phyloP scores from a whole-genome alignment of 2,888 invertebrate species.

The Diogma glabrata region DNA sequence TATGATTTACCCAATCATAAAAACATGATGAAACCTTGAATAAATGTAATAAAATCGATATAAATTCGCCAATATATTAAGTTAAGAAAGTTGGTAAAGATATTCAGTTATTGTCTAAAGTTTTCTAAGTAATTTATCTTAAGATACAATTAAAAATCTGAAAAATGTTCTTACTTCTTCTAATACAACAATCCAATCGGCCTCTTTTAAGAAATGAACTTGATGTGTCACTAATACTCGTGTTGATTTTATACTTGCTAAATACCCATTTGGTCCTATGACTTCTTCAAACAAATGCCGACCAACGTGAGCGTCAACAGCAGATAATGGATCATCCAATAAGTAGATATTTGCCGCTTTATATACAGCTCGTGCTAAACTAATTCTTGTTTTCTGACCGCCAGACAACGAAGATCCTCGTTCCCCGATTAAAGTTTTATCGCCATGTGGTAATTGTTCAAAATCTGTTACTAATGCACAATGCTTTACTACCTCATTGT shows the following conservation, averaged over 20 bases:
- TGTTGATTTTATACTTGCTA: slow-evolving; percentile 45
- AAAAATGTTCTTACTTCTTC: too few relatives aligned
- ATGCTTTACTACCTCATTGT: slow-evolving; percentile 38
- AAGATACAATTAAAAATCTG: too few relatives aligned
- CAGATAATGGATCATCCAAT: slow-evolving; percentile 68
- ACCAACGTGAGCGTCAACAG: slow-evolving; percentile 68
- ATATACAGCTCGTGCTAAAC: slow-evolving; percentile 62
- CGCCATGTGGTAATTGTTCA: slow-evolving; percentile 29
- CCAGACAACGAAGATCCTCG: slow-evolving; percentile 43
- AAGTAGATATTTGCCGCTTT: slow-evolving; percentile 61
- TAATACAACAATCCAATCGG: slow-evolving; percentile 48
- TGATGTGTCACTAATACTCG: slow-evolving; percentile 70
- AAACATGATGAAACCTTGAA: too few relatives aligned
- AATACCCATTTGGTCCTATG: slow-evolving; percentile 40
- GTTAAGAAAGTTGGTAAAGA: too few relatives aligned
- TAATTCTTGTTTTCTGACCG: slow-evolving; percentile 30
- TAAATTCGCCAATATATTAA: too few relatives aligned
- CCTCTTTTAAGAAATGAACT: slow-evolving; percentile 54
- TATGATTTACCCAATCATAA: too few relatives aligned
- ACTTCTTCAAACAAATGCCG: slow-evolving; percentile 64
- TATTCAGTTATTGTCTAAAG: too few relatives aligned
- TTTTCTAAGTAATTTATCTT: too few relatives aligned
- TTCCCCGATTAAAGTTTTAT: slow-evolving; percentile 57
- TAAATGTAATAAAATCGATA: too few relatives aligned
- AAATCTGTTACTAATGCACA: slow-evolving; percentile 33